These are phyloP conservation scores for Brienomyrus brachyistius DNA, from an alignment of 2,113 vertebrate genomes.

Conservation along the genomic window DNA sequence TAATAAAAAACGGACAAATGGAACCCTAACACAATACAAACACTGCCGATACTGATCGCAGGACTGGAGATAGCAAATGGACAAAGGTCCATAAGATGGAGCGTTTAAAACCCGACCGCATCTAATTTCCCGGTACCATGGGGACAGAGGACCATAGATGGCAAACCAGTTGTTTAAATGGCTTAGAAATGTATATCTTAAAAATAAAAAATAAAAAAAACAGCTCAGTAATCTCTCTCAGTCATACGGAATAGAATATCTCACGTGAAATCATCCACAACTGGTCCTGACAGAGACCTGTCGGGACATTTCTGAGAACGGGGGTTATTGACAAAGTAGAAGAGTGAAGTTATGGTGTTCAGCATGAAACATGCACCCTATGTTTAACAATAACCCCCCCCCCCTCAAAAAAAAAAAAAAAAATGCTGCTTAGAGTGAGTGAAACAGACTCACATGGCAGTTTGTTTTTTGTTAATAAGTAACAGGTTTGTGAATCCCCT, in stretches of 20 bases:
- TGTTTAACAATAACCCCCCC: background rate
- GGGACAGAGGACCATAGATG: background rate
- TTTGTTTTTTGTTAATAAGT: constrained; percentile 65
- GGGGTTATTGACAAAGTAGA: background rate
- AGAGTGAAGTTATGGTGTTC: background rate
- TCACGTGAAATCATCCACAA: background rate
- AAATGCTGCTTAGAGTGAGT: background rate
- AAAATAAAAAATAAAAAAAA: background rate
- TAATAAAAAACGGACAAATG: background rate
- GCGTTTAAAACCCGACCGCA: background rate
- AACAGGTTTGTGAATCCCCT: constrained; percentile 34
- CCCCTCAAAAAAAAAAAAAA: too few relatives aligned
- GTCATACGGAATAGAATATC: background rate
- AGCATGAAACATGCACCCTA: background rate
- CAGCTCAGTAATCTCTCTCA: background rate
- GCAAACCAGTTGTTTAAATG: background rate
- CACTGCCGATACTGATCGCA: background rate
- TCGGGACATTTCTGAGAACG: background rate
- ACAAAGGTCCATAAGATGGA: background rate
- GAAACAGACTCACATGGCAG: constrained; percentile 23
- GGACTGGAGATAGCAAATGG: background rate
- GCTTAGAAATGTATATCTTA: background rate
- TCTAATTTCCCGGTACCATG: background rate
- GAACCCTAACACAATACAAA: background rate
- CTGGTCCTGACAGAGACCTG: background rate